Conservation (phyloP, 2,113 vertebrate genomes). For the Protobothrops mucrosquamatus region DNA sequence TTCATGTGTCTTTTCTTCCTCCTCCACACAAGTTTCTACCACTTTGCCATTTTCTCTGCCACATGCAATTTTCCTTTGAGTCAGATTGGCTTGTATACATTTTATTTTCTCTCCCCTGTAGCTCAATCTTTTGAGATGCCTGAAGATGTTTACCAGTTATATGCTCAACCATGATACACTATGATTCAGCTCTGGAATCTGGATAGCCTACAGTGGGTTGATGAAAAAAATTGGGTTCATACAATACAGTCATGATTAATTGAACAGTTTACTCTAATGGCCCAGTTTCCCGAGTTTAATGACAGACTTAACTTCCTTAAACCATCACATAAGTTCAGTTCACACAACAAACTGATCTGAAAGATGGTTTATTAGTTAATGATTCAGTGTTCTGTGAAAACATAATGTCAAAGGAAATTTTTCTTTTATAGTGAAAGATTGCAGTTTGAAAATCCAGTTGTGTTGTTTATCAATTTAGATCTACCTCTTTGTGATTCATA, state of each 20-base stretch:
- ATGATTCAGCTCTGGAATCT: not conserved
- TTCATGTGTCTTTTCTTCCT: not conserved
- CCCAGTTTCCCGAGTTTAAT: not conserved
- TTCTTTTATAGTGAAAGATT: not conserved
- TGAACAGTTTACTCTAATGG: not conserved
- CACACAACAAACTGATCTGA: not conserved
- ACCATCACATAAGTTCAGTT: not conserved
- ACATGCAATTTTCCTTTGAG: not conserved
- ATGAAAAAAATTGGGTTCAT: not conserved
- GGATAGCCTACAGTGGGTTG: not conserved
- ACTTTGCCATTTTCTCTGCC: not conserved
- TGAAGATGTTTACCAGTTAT: not conserved
- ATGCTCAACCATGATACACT: not conserved
- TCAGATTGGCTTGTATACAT: not conserved
- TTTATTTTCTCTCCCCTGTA: not conserved
- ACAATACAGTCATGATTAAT: not conserved
- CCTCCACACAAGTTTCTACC: not conserved
- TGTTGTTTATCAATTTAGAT: not conserved
- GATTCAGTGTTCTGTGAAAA: not conserved
- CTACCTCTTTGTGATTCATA: not conserved
- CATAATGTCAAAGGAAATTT: not conserved
- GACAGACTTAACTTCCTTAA: not conserved
- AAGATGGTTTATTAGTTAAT: not conserved
- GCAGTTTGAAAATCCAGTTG: not conserved
- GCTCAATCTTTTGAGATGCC: not conserved